Conservation (phyloP, 2,113 vertebrate genomes). For the Lates calcarifer region DNA sequence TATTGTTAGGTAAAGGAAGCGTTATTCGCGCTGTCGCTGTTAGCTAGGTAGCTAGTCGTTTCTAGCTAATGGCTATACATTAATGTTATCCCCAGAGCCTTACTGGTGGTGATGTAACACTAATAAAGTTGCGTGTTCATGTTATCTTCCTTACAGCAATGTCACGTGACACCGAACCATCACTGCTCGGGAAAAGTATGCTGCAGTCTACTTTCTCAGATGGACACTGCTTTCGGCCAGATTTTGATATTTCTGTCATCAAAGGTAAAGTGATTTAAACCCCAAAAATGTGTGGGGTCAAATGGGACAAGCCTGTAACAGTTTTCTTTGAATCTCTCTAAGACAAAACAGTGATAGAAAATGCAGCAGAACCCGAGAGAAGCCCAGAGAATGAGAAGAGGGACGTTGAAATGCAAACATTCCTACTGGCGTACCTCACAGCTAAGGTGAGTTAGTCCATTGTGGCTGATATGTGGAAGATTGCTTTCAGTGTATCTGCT, state of each 20-base stretch:
- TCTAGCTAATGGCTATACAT: too few relatives aligned
- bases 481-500: not conserved
- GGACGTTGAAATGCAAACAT: slow-evolving; percentile 76
- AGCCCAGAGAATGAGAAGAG: slow-evolving; percentile 74
- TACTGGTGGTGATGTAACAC: too few relatives aligned
- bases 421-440: slow-evolving; percentile 80
- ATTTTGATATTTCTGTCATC: slow-evolving; percentile 90
- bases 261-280: slow-evolving; percentile 77
- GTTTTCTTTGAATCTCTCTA: not conserved
- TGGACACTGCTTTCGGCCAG: slow-evolving; percentile 78
- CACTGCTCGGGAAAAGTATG: slow-evolving; percentile 61
- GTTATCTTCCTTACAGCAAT: slow-evolving; percentile 43
- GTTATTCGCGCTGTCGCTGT: too few relatives aligned
- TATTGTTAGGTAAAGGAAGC: too few relatives aligned
- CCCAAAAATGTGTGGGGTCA: accelerated
- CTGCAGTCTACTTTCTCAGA: slow-evolving; percentile 92
- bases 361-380: slow-evolving; percentile 55
- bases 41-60: too few relatives aligned
- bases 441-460: slow-evolving; percentile 74
- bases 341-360: slow-evolving; percentile 71
- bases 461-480: not conserved
- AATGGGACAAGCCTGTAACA: not conserved
- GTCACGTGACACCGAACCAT: slow-evolving; percentile 56
- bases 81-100: too few relatives aligned
- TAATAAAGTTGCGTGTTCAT: not conserved